Percentiles rank a stretch among this genome's conserved stretches.
Conservation (phyloP, 2,797 vertebrate genomes). For the Lophius americanus region DNA sequence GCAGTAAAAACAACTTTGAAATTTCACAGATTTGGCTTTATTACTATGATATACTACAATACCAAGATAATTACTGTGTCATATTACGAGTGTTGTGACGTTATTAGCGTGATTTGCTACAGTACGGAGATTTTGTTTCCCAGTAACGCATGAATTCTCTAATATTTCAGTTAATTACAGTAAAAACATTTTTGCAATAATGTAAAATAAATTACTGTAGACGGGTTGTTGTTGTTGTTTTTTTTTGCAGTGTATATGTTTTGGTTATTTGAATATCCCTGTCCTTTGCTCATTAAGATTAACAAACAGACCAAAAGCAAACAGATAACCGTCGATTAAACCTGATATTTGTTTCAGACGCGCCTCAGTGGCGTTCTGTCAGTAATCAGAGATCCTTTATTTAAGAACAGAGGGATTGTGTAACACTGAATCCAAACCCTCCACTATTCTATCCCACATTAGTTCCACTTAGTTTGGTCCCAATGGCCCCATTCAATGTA, state of each 20-base stretch:
- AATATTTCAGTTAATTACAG: too few species aligned
- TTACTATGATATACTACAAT: too few species aligned
- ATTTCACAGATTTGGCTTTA: too few species aligned
- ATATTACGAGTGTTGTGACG: too few species aligned
- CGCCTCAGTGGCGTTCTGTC: slow-evolving; percentile 41
- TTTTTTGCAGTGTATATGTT: neutral
- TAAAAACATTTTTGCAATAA: too few species aligned
- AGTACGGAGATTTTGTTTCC: too few species aligned
- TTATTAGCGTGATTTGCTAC: too few species aligned
- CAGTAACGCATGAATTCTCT: too few species aligned
- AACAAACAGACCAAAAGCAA: slow-evolving; percentile 25
- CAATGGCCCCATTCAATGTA: slow-evolving; percentile 91
- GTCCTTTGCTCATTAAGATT: slow-evolving; percentile 8
- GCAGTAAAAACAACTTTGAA: too few species aligned
- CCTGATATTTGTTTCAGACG: slow-evolving; percentile 35
- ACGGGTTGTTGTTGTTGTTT: too few species aligned
- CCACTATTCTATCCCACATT: slow-evolving; percentile 89
- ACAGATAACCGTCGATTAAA: slow-evolving; percentile 41
- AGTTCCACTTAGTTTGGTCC: slow-evolving; percentile 93
- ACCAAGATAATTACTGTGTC: too few species aligned
- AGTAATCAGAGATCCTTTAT: slow-evolving; percentile 83
- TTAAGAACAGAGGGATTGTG: slow-evolving; percentile 82
- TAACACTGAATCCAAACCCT: slow-evolving; percentile 85
- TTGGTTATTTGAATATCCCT: neutral
- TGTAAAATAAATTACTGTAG: too few species aligned